Percentiles rank a stretch among this genome's conserved stretches.
These are phyloP conservation scores for Myanophis thanlyinensis DNA, from an alignment of 2,113 vertebrate genomes.

Conservation along the genomic window DNA sequence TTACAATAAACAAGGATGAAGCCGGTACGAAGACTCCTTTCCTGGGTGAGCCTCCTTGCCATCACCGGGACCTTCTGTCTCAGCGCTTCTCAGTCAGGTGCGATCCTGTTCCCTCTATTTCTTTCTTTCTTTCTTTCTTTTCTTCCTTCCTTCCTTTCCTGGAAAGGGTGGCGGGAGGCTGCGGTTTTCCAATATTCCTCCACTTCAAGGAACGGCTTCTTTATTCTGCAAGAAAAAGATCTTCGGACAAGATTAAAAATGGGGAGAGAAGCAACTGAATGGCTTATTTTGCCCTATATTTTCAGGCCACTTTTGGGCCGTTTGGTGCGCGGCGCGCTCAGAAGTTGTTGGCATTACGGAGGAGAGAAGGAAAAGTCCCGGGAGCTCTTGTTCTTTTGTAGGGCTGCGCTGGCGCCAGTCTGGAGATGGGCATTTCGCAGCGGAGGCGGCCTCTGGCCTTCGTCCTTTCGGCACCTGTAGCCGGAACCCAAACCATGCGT, in stretches of 20 bases:
- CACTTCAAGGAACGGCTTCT: background rate
- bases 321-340: background rate
- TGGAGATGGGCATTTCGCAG: background rate
- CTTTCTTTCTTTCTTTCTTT: background rate
- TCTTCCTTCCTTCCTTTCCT: background rate
- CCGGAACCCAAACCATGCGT: background rate
- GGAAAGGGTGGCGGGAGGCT: background rate
- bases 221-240: background rate
- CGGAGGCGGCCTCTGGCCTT: background rate
- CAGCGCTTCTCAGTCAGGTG: slow-evolving; percentile 87
- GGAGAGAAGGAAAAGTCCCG: background rate
- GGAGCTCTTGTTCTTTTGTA: background rate
- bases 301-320: background rate
- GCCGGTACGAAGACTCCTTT: slow-evolving; percentile 62
- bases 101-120: slow-evolving; percentile 52
- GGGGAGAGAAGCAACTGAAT: background rate
- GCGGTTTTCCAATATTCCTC: background rate
- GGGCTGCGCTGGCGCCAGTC: background rate
- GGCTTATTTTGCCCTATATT: background rate
- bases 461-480: background rate
- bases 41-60: slow-evolving; percentile 79
- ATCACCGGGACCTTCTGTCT: slow-evolving; percentile 71
- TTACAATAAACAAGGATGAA: slow-evolving; percentile 39
- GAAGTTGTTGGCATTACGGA: background rate
- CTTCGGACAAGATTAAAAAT: background rate